phyloP scores from a whole-genome alignment of 2,797 vertebrate species.

The Sebastes cheni region DNA sequence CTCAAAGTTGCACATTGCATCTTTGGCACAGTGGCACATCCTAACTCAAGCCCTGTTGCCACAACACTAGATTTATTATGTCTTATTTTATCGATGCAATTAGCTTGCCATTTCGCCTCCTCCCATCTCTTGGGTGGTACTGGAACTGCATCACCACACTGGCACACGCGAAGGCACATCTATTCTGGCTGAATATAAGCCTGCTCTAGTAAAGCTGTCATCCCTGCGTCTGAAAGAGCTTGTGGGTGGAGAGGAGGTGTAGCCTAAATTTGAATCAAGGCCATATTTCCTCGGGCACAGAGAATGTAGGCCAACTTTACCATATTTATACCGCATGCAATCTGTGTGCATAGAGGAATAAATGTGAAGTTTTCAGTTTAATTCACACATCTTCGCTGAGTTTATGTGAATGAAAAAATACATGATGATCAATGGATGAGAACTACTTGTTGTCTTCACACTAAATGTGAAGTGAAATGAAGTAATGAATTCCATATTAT shows the following conservation, averaged over 20 bases:
- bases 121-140: constrained; percentile 42
- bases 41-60: constrained; percentile 20
- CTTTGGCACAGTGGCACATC: constrained; percentile 2
- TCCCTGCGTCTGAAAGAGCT: constrained; percentile 34
- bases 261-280: constrained; percentile 67
- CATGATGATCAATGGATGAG: neutral
- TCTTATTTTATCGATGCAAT: constrained; percentile 35
- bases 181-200: constrained; percentile 23
- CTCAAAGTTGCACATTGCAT: neutral
- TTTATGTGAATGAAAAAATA: neutral
- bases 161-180: constrained; percentile 3
- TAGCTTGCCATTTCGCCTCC: constrained; percentile 21
- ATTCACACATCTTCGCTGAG: constrained; percentile 6
- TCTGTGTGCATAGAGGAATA: constrained; percentile 2
- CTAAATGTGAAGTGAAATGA: neutral
- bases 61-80: constrained; percentile 39
- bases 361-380: constrained; percentile 7
- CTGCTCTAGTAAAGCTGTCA: constrained; percentile 51
- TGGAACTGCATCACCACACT: constrained; percentile 4
- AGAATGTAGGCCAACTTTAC: constrained; percentile 68
- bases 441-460: neutral
- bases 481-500: neutral
- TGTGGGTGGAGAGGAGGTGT: constrained; percentile 68
- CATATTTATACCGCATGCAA: constrained; percentile 47
- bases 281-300: constrained; percentile 63